These are phyloP conservation scores for Drosophila barbarae DNA, from an alignment of 2,888 invertebrate genomes.

Conservation along the genomic window DNA sequence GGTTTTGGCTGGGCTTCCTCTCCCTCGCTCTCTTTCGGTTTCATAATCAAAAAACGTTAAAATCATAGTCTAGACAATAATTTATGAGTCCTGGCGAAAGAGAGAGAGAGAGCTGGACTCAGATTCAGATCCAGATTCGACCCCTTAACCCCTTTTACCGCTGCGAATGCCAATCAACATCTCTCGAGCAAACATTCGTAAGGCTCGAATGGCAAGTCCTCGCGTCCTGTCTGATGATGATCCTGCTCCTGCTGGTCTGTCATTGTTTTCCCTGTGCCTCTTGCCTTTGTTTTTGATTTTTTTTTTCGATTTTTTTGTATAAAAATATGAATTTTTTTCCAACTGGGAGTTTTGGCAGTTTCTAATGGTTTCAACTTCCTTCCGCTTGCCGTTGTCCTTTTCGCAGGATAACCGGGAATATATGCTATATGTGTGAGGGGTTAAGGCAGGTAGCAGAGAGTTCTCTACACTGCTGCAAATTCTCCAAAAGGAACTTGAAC, in stretches of 20 bases:
- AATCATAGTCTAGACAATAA: constrained; percentile 80
- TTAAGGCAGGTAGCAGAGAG: constrained; percentile 33
- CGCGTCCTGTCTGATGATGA: constrained; percentile 41
- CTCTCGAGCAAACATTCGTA: constrained; percentile 71
- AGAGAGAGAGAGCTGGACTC: constrained; percentile 9
- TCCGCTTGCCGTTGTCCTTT: constrained; percentile 63
- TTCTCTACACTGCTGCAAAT: not conserved
- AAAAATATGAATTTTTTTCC: constrained; percentile 30
- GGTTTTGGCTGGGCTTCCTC: not conserved
- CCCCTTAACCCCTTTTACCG: constrained; percentile 19
- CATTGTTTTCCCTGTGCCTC: constrained; percentile 41
- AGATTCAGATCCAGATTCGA: constrained; percentile 3
- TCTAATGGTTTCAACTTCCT: constrained; percentile 75
- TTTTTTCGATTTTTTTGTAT: constrained; percentile 17
- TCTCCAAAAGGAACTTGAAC: not conserved
- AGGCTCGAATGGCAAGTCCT: constrained; percentile 53
- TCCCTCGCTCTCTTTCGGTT: constrained; percentile 26
- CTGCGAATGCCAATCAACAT: constrained; percentile 67
- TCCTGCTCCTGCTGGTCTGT: constrained; percentile 41
- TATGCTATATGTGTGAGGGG: not conserved
- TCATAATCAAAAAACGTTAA: constrained; percentile 79
- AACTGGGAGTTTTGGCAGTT: constrained; percentile 56
- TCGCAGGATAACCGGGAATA: constrained; percentile 2
- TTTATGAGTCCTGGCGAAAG: constrained; percentile 71
- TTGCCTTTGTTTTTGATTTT: constrained; percentile 7